phyloP scores from a whole-genome alignment of 2,113 vertebrate species.

The Tympanuchus pallidicinctus region DNA sequence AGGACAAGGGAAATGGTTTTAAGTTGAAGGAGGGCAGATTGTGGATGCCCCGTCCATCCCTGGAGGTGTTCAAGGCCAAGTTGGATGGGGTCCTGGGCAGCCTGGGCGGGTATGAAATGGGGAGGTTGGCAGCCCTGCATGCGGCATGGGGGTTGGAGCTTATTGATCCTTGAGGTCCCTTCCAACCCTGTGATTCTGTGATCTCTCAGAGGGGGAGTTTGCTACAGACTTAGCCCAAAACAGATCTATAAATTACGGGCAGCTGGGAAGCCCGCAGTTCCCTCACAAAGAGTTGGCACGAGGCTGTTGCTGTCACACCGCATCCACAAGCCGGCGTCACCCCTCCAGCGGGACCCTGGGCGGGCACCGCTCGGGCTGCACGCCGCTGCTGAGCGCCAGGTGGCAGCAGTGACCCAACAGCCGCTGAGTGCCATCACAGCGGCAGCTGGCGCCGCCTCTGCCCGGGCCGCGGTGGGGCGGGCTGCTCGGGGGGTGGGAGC shows the following conservation, averaged over 20 bases:
- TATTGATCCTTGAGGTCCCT: too few species aligned
- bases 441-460: neutral
- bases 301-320: fast-evolving
- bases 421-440: neutral
- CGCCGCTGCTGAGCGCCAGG: neutral
- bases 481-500: fast-evolving
- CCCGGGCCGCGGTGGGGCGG: neutral
- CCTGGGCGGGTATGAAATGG: too few species aligned
- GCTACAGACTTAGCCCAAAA: neutral
- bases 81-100: too few species aligned
- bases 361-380: fast-evolving
- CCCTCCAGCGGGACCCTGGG: fast-evolving
- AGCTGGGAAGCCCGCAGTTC: neutral
- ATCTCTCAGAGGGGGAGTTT: neutral
- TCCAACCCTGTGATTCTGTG: too few species aligned
- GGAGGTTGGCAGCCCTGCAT: too few species aligned
- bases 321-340: fast-evolving
- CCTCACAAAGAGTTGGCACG: fast-evolving
- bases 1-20: too few species aligned
- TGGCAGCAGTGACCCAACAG: neutral
- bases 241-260: fast-evolving
- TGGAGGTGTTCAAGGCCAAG: too few species aligned
- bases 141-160: too few species aligned
- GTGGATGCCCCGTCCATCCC: too few species aligned
- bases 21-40: too few species aligned